phyloP scores from a whole-genome alignment of 2,888 invertebrate genomes.

The Thymelicus sylvestris region DNA sequence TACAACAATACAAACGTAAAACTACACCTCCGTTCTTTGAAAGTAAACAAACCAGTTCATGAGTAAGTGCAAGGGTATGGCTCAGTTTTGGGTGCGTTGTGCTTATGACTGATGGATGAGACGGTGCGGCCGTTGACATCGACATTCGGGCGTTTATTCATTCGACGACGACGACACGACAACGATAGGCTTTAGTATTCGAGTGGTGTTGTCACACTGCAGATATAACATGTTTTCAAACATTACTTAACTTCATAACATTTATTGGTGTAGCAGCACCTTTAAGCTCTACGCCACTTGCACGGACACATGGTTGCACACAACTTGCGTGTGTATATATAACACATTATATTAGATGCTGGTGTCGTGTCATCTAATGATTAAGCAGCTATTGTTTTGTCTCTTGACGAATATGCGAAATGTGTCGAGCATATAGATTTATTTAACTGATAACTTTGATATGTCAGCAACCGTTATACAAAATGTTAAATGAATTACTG shows the following conservation, averaged over 20 bases:
- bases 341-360: too few species aligned
- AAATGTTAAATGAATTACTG: constrained; percentile 23
- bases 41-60: constrained; percentile 49
- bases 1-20: background rate
- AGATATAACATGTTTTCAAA: too few species aligned
- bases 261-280: too few species aligned
- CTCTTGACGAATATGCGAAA: constrained; percentile 29
- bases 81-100: constrained; percentile 55
- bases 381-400: constrained; percentile 39
- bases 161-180: too few species aligned
- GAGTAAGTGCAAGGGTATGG: constrained; percentile 56
- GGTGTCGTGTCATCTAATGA: too few species aligned
- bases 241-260: too few species aligned
- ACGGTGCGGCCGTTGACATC: constrained; percentile 66
- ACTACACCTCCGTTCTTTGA: background rate
- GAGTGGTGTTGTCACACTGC: too few species aligned
- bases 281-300: too few species aligned
- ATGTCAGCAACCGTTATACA: constrained; percentile 29
- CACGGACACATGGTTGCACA: too few species aligned
- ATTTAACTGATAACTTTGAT: constrained; percentile 29
- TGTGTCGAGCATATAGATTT: constrained; percentile 12
- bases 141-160: background rate
- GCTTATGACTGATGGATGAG: constrained; percentile 43
- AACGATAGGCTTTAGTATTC: too few species aligned
- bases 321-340: too few species aligned